A percentile compares a stretch with the other conserved stretches of the same genome.
phyloP scores from a whole-genome alignment of 2,888 invertebrate genomes.

The Bhutanitis thaidina region DNA sequence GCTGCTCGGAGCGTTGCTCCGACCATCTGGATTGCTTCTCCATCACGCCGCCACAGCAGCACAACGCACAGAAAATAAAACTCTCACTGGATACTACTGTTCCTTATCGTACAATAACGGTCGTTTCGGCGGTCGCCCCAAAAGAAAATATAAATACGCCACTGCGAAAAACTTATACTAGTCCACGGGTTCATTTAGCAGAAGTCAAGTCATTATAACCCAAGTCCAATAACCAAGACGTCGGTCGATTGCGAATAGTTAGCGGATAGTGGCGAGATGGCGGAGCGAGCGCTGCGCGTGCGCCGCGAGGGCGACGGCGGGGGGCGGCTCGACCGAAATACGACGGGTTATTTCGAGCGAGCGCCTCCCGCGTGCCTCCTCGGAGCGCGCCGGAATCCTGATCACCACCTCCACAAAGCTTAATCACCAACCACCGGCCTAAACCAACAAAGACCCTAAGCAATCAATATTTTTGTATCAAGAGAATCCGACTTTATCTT shows the following conservation, averaged over 20 bases:
- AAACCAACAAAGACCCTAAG: slow-evolving; percentile 3
- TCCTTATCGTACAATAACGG: slow-evolving; percentile 57
- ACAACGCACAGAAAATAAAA: slow-evolving; percentile 63
- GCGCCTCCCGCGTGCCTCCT: slow-evolving; percentile 54
- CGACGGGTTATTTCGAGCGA: slow-evolving; percentile 73
- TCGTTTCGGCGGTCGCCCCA: slow-evolving; percentile 59
- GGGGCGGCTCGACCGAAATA: slow-evolving; percentile 70
- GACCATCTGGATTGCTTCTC: slow-evolving; percentile 84
- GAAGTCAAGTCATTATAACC: slow-evolving; percentile 89
- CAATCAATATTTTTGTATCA: too few species aligned
- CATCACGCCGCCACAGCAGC: slow-evolving; percentile 81
- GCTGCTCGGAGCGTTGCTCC: slow-evolving; percentile 66
- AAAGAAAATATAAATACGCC: slow-evolving; percentile 65
- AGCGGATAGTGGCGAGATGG: slow-evolving; percentile 86
- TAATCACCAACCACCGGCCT: slow-evolving; percentile 11
- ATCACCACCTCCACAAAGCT: slow-evolving; percentile 18
- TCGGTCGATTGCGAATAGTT: slow-evolving; percentile 96
- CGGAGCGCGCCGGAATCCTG: slow-evolving; percentile 26
- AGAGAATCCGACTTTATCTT: too few species aligned
- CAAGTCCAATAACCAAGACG: slow-evolving; percentile 90
- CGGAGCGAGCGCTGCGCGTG: slow-evolving; percentile 50
- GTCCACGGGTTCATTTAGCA: slow-evolving; percentile 83
- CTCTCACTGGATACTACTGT: slow-evolving; percentile 72
- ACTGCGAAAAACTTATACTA: slow-evolving; percentile 73
- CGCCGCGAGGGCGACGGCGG: slow-evolving; percentile 33